Conservation (phyloP, 2,797 vertebrate genomes). For the Sebastes iracundus region DNA sequence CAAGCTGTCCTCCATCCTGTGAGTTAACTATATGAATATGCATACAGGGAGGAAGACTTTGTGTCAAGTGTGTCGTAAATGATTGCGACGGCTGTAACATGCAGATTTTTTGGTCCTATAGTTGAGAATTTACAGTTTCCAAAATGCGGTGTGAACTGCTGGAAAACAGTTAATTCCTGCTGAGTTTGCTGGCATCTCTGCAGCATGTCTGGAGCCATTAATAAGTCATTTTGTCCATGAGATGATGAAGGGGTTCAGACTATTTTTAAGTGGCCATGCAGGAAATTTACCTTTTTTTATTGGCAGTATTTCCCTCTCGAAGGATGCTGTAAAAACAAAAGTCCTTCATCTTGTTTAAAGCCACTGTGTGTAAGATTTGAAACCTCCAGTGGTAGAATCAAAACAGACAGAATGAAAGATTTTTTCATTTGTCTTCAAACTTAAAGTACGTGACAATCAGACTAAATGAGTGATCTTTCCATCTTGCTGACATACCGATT, state of each 20-base stretch:
- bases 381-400: neutral
- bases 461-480: neutral
- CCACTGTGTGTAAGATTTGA: neutral
- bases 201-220: constrained; percentile 38
- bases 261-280: constrained; percentile 16
- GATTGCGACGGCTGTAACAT: constrained; percentile 13
- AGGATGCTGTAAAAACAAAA: neutral
- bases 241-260: constrained; percentile 33
- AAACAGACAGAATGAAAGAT: neutral
- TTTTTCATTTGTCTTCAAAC: neutral
- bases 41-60: constrained; percentile 22
- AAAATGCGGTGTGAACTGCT: constrained; percentile 29
- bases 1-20: constrained; percentile 35
- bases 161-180: constrained; percentile 47
- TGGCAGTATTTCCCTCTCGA: neutral
- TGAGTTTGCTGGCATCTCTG: constrained; percentile 44
- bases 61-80: constrained; percentile 50
- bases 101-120: constrained; percentile 18
- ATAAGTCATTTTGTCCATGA: constrained; percentile 36
- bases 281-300: constrained; percentile 32
- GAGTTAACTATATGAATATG: constrained; percentile 36
- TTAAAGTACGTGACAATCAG: neutral
- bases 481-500: neutral
- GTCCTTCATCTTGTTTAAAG: neutral
- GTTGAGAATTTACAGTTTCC: constrained; percentile 36